Evolutionary conservation across 2,113 vertebrate genomes (phyloP).

Genomic region (Chunga burmeisteri): DNA sequence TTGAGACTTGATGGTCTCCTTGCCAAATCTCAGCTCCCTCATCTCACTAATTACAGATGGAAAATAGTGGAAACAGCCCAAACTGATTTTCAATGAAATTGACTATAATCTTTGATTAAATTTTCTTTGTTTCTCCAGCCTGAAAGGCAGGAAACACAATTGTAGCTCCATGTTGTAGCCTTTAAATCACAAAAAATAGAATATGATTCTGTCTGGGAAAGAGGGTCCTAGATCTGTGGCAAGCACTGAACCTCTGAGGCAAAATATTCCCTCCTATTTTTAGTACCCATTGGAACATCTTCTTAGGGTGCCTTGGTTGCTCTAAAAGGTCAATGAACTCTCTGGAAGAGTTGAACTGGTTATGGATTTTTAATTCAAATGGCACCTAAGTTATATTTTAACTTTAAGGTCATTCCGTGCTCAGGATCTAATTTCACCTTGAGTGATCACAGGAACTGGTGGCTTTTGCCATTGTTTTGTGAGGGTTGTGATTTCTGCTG

Average conservation of each 20-base stretch:
- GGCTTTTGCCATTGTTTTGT: fast-evolving
- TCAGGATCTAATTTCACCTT: neutral
- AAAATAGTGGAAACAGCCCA: neutral
- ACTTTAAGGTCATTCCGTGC: neutral
- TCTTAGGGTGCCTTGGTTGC: neutral
- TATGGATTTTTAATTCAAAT: neutral
- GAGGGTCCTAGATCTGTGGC: neutral
- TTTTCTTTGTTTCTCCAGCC: neutral
- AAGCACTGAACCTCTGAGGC: neutral
- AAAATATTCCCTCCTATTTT: neutral
- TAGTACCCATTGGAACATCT: neutral
- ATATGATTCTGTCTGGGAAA: neutral
- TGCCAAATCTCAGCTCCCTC: conserved; percentile 44
- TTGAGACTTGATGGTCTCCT: neutral
- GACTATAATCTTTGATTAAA: neutral
- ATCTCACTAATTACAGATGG: conserved; percentile 45
- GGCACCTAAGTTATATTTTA: neutral
- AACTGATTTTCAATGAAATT: neutral
- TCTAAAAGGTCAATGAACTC: neutral
- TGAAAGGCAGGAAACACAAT: neutral
- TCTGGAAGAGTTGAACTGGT: neutral
- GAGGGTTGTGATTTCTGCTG: neutral
- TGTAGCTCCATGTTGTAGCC: neutral
- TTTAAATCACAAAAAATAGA: neutral
- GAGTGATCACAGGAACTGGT: neutral